A percentile compares a stretch with the other conserved stretches of the same genome.
Evolutionary conservation across 2,888 invertebrate species (phyloP).

Genomic region (Philaethria dido): DNA sequence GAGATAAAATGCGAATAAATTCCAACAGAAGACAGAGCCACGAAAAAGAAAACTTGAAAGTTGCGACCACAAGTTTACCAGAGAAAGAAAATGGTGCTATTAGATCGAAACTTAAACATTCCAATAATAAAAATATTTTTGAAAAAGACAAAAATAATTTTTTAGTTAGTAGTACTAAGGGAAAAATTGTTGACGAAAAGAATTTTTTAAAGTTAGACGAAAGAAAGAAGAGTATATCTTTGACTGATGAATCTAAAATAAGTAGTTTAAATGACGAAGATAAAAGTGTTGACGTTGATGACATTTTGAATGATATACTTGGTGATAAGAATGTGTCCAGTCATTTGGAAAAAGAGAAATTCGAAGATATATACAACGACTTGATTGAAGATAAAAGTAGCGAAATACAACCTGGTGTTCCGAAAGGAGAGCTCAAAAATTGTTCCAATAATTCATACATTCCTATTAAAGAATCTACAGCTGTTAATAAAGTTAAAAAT

Average conservation of each 20-base stretch:
- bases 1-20: constrained; percentile 65
- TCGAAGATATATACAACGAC: constrained; percentile 74
- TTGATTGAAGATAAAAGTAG: constrained; percentile 56
- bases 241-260: constrained; percentile 58
- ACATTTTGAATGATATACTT: constrained; percentile 70
- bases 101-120: constrained; percentile 81
- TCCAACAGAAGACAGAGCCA: constrained; percentile 63
- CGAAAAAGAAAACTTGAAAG: constrained; percentile 73
- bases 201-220: constrained; percentile 59
- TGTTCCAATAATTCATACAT: constrained; percentile 64
- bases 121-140: constrained; percentile 77
- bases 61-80: constrained; percentile 55
- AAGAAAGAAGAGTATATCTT: constrained; percentile 53
- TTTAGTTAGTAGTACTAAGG: constrained; percentile 73
- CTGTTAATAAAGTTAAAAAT: constrained; percentile 57
- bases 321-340: constrained; percentile 60
- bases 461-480: constrained; percentile 60
- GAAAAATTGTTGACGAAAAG: constrained; percentile 64
- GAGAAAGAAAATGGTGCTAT: constrained; percentile 80
- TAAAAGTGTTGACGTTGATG: constrained; percentile 62
- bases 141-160: constrained; percentile 78
- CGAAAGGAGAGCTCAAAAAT: constrained; percentile 59
- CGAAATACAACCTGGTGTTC: constrained; percentile 53
- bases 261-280: constrained; percentile 51
- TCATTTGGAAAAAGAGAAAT: constrained; percentile 65